These are phyloP conservation scores for Lucinisca nassula DNA, from an alignment of 2,888 invertebrate genomes.

Conservation along the genomic window DNA sequence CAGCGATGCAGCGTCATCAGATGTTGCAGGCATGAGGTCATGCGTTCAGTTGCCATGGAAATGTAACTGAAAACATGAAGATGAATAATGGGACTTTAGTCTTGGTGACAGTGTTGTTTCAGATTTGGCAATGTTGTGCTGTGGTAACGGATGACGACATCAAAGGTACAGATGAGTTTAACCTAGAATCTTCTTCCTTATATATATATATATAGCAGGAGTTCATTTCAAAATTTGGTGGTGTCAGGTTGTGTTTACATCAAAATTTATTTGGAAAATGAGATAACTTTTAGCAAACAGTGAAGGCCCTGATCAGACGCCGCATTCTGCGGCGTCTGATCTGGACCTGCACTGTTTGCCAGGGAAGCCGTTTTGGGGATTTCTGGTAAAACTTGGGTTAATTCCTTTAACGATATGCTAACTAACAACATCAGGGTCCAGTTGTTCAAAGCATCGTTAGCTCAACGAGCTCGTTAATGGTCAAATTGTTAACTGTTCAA, in stretches of 20 bases:
- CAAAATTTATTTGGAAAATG: neutral
- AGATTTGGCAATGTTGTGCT: neutral
- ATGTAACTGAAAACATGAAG: no score
- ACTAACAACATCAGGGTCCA: no score
- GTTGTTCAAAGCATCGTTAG: no score
- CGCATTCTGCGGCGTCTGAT: neutral
- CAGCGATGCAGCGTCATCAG: neutral
- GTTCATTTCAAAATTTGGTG: no score
- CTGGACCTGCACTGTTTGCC: neutral
- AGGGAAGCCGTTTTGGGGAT: no score
- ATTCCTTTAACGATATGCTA: neutral
- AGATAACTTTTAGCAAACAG: no score
- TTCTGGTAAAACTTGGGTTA: neutral
- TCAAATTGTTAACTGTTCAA: no score
- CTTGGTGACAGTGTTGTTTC: neutral
- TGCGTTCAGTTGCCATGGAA: no score
- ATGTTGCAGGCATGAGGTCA: no score
- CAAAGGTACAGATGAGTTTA: no score
- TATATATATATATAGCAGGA: no score
- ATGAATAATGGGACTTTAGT: neutral
- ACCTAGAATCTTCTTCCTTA: neutral
- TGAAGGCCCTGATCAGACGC: neutral
- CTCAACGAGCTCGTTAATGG: no score
- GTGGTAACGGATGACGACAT: neutral
- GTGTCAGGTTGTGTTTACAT: neutral